Evolutionary conservation across 2,113 vertebrate genomes (phyloP).

Genomic region (Ovibos moschatus): DNA sequence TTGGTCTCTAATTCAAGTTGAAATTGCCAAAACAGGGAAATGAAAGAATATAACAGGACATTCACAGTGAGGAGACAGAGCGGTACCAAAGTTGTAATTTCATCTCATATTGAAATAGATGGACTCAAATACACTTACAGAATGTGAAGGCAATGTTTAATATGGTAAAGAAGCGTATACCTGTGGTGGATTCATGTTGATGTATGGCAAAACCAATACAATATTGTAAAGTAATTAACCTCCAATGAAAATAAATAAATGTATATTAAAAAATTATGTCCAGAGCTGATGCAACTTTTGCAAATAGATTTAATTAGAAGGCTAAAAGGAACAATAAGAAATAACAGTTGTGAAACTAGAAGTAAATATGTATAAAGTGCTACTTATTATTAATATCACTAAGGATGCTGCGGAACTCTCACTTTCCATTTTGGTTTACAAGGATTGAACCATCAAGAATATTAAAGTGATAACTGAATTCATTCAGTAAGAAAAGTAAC

Average conservation of each 20-base stretch:
- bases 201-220: no score
- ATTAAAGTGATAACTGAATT: neutral
- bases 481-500: neutral
- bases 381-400: neutral
- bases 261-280: neutral
- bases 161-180: neutral
- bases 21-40: neutral
- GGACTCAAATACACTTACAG: neutral
- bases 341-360: neutral
- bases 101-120: neutral
- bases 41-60: neutral
- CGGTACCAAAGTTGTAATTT: neutral
- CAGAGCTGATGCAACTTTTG: neutral
- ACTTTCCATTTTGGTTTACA: neutral
- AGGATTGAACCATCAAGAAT: neutral
- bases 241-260: no score
- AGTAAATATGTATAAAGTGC: neutral
- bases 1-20: neutral
- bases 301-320: neutral
- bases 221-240: no score
- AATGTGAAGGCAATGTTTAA: neutral
- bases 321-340: neutral
- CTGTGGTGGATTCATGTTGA: no score
- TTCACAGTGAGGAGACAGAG: fast-evolving
- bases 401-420: neutral